Evolutionary conservation across 1,140 invertebrate genomes (phyloP).

Genomic region (Drosophila obscura): DNA sequence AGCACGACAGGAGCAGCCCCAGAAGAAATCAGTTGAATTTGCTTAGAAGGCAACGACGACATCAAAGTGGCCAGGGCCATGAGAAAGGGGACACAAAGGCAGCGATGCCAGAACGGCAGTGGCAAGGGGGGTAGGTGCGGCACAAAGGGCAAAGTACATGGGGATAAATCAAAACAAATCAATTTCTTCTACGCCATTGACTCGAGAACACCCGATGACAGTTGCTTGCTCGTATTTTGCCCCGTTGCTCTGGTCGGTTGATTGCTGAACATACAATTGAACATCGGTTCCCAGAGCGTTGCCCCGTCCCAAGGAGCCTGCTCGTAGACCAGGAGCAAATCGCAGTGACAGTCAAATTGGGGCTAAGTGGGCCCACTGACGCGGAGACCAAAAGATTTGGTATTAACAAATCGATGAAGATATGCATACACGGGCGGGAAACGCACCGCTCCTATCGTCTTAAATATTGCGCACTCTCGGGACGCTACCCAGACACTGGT

Average conservation of each 20-base stretch:
- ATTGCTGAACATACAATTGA: constrained; percentile 15
- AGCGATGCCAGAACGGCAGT: neutral
- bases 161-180: constrained; percentile 68
- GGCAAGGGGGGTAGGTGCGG: neutral
- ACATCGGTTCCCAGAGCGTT: constrained; percentile 16
- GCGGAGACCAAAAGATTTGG: no score
- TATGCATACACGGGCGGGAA: no score
- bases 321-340: constrained; percentile 19
- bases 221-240: constrained; percentile 25
- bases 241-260: constrained; percentile 1
- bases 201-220: constrained; percentile 52
- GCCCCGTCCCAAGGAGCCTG: neutral
- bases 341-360: constrained; percentile 56
- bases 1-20: constrained; percentile 2
- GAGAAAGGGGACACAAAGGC: no score
- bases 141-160: constrained; percentile 19
- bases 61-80: constrained; percentile 20
- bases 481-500: no score
- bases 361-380: constrained; percentile 33
- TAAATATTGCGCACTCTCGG: no score
- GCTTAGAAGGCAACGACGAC: constrained; percentile 37
- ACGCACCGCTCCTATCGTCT: no score
- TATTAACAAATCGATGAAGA: no score
- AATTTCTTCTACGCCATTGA: constrained; percentile 64
- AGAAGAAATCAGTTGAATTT: constrained; percentile 36